Evolutionary conservation across 2,113 vertebrate species (phyloP).

Genomic region (Cyprinus carpio): DNA sequence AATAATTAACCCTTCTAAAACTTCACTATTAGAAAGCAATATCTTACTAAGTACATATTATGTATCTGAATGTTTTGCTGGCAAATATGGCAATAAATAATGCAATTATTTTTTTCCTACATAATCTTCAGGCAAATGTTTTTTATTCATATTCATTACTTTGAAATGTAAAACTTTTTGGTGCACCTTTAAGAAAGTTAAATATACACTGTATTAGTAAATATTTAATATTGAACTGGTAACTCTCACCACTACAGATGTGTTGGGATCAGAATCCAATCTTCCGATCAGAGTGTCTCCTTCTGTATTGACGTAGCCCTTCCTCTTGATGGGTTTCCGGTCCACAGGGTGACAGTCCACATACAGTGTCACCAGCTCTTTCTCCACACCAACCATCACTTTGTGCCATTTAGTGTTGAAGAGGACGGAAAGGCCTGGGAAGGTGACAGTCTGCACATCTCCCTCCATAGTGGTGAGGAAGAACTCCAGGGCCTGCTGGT

Average conservation of each 20-base stretch:
- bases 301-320: conserved; percentile 77
- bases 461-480: conserved; percentile 78
- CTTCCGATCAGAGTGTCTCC: conserved; percentile 80
- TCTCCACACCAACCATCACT: conserved; percentile 81
- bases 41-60: no score
- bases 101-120: no score
- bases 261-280: conserved; percentile 73
- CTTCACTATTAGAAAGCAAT: no score
- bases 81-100: no score
- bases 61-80: no score
- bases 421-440: conserved; percentile 77
- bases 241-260: conserved; percentile 79
- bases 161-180: not conserved
- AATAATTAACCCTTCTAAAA: no score
- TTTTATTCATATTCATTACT: no score
- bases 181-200: not conserved
- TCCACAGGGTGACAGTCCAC: conserved; percentile 81
- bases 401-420: conserved; percentile 85
- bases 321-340: conserved; percentile 77
- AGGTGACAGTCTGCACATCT: conserved; percentile 77
- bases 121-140: not conserved
- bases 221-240: not conserved
- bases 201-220: no score
- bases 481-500: conserved; percentile 80
- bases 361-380: conserved; percentile 75